Base-by-base conservation (phyloP, 2,888 invertebrate species). In the Copidosoma aretas region DNA sequence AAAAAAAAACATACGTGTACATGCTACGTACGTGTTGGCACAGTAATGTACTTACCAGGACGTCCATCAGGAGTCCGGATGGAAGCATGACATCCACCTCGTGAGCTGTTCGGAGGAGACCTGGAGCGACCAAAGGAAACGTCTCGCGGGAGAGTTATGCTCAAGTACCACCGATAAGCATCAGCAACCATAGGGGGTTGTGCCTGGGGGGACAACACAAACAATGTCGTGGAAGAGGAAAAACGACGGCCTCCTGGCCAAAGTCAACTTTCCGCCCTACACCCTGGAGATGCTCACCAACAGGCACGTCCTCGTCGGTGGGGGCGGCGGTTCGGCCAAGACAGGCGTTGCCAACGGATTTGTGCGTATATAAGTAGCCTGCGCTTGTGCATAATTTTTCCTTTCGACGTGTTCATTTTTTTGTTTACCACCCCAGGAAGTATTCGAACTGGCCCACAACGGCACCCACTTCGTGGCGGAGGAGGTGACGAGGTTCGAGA, bases 261-360 rank as follows among this genome's bases (percentile, higher is more conserved):
- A 92, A 79, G 93, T 96, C 59, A 95, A 95, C 88, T 95, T 97
- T 86, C 98, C 98, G 8, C 87, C 97, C 70, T 98, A 97, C 83
- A 91, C 94, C 2, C 88, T 97, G 43, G 93, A 94, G 85, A 93
- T 94, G 87, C 86, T 98, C 70, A 94, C 94, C 41, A 94, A 93
- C 84, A 89, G 95, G 75, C 97, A 97, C 86, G 92, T 98, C 77
- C 86, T 99, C 71, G 95, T 99, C 59, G 98, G 95, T 73, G 99
- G 98, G 64, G 98, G 98, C 64, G 99, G 98, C 71, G 98, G 99
- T 67, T 92, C 95, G 49, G 92, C 97, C 19, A 97, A 97, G 84
- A 98, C 98, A 57, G 99, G 99, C 64, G 94, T 99, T 66, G 93
- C 93, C 49, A 99, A 99, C 88, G 95, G 96, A 83, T 95, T 99